Conservation (phyloP, 2,888 invertebrate species). For the Unio delphinus region DNA sequence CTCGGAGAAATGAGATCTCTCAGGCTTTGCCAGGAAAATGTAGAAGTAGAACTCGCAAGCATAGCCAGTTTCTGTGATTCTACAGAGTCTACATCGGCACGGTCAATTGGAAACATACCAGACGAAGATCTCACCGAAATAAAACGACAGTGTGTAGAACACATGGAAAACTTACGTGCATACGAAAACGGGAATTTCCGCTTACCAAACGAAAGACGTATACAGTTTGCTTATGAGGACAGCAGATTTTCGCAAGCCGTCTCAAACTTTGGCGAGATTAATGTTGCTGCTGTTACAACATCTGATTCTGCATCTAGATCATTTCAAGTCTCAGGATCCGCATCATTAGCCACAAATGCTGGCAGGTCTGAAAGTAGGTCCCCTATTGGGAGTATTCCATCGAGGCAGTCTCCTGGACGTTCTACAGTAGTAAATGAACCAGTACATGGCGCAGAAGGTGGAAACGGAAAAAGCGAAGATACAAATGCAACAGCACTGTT, state of each 20-base stretch:
- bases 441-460: constrained; percentile 2
- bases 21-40: constrained; percentile 89
- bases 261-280: constrained; percentile 55
- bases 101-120: constrained; percentile 44
- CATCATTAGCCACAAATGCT: not conserved
- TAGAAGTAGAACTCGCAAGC: constrained; percentile 94
- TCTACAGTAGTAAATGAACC: not conserved
- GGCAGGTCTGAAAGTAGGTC: not conserved
- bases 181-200: constrained; percentile 84
- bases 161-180: constrained; percentile 54
- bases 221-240: constrained; percentile 57
- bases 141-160: constrained; percentile 56
- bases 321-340: not conserved
- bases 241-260: constrained; percentile 56
- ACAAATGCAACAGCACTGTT: not conserved
- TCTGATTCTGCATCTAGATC: not conserved
- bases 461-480: not conserved
- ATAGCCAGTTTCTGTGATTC: constrained; percentile 95
- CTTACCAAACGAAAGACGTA: constrained; percentile 82
- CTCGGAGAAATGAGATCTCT: constrained; percentile 88
- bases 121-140: constrained; percentile 57
- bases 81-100: constrained; percentile 47
- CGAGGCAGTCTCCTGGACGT: not conserved
- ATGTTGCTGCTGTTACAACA: constrained; percentile 12
- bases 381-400: not conserved